Base-by-base conservation (phyloP, 2,888 invertebrate species). In the Anarsia innoxiella region DNA sequence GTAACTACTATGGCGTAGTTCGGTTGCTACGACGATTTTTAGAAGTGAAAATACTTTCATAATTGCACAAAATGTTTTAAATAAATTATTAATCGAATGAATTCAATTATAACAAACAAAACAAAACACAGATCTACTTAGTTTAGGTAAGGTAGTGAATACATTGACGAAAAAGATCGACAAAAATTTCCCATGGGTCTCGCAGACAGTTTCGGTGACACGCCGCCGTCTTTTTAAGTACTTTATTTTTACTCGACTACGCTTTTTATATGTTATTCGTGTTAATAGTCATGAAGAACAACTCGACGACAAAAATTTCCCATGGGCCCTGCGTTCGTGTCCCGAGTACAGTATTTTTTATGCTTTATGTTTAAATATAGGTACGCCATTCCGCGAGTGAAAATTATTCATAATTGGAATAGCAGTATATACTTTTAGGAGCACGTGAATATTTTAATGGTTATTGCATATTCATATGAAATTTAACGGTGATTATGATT, bases 131-230 rank as follows among this genome's bases (percentile, higher is more conserved):
- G n/a, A n/a, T n/a, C n/a, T n/a, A n/a, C n/a, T n/a, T n/a, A n/a
- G n/a, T n/a, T n/a, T n/a, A n/a, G n/a, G n/a, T n/a, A n/a, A n/a
- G n/a, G n/a, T n/a, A n/a, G n/a, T n/a, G n/a, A n/a, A n/a, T n/a
- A n/a, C n/a, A n/a, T n/a, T n/a, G n/a, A n/a, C n/a, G n/a, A n/a
- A n/a, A 68, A 67, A 63, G 59, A 66, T 69, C 62, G 57, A 56
- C 61, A 59, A 62, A 60, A 61, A 65, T 61, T 61, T 63, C 66
- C 65, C 66, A 46, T 48, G 63, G 56, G 68, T 50, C 23, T n/a
- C 27, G 14, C 27, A 35, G 29, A 26, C 33, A 33, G 6, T 6
- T 14, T 3, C 19, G 25, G 25, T 9, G 25, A n/a, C 25, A 25
- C 25, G 12, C 15, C n/a, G 15, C 30, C 15, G 37, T 23, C 13